Percentiles rank a stretch among this genome's conserved stretches.
phyloP scores from a whole-genome alignment of 2,797 vertebrate genomes.

The Hippocampus kuda region DNA sequence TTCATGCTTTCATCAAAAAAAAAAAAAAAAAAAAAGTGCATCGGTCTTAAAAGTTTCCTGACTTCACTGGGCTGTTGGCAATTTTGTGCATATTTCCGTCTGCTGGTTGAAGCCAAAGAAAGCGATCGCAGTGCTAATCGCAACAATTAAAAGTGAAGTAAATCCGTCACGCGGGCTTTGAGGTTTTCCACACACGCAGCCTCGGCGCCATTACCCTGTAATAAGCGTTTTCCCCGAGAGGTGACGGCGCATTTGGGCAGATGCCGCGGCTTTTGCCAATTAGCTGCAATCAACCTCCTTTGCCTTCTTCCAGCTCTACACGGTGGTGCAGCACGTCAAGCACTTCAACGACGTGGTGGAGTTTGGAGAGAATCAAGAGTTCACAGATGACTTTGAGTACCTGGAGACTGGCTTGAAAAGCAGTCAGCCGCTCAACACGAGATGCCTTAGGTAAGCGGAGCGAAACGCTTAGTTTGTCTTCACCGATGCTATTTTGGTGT shows the following conservation, averaged over 20 bases:
- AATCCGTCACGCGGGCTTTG: neutral
- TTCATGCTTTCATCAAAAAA: neutral
- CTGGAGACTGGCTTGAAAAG: slow-evolving; percentile 96
- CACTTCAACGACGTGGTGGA: slow-evolving; percentile 99
- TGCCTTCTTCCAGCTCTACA: slow-evolving; percentile 78
- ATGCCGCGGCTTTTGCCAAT: slow-evolving; percentile 11
- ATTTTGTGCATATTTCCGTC: neutral
- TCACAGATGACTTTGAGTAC: slow-evolving; percentile 99
- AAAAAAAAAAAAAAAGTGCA: neutral
- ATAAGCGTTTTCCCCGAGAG: neutral
- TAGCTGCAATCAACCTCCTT: slow-evolving; percentile 40
- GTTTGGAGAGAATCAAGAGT: slow-evolving; percentile 99
- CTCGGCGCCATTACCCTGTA: neutral
- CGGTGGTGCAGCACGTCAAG: slow-evolving; percentile 98
- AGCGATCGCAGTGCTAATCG: neutral
- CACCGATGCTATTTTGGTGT: neutral
- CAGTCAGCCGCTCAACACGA: slow-evolving; percentile 97
- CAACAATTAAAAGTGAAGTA: neutral
- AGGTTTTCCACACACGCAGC: too few relatives aligned
- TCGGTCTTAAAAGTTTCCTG: neutral
- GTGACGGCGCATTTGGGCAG: slow-evolving; percentile 27
- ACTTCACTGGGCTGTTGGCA: neutral
- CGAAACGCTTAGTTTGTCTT: slow-evolving; percentile 3
- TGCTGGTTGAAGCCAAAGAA: neutral
- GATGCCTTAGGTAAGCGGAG: slow-evolving; percentile 90